Base-by-base conservation (phyloP, 2,888 invertebrate species). In the Sinhomidia bicolor region DNA sequence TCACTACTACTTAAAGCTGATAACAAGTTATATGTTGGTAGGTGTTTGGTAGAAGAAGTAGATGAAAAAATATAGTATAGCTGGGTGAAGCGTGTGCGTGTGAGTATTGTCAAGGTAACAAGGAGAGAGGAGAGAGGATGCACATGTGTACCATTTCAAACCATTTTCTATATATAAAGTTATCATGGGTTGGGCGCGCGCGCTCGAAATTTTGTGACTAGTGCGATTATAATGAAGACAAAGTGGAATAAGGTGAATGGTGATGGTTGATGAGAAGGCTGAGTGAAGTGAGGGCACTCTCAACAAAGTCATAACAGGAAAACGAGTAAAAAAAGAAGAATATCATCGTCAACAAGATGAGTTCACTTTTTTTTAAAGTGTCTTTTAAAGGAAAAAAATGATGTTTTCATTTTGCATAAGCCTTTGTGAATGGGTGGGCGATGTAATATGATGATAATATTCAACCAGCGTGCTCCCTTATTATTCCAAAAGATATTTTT, bases 161-260 rank as follows among this genome's bases (percentile, higher is more conserved):
- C 26, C 14, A 3, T 44, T 71, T n/a, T 36, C 36, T 36, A 36
- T 36, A 7, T n/a, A 36, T 36, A 7, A 36, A 17, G 51, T 57
- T 23, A 17, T 57, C 57, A 57, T 57, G 65, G 10, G 6, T 60
- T 65, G 3, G 7, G 36, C 36, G 36, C 4, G 36, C n/a, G n/a
- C n/a, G 26, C 12, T n/a, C 32, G 65, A 65, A 32, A 65, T 65
- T 65, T 65, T 65, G 65, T 65, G 12, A 65, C 32, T 65, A n/a
- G 3, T 41, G 68, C 68, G 47, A 74, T 74, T 47, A 74, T 74
- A 74, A 74, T 74, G 74, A 74, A 74, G 74, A 47, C 47, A 47
- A 44, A 74, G 74, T 47, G 26, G 74, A 7, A 26, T 10, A 74
- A 74, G 74, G 74, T 74, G 74, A 74, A 74, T 47, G 74, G 74